Percentiles rank a stretch among this genome's conserved stretches.
phyloP scores from a whole-genome alignment of 2,797 vertebrate genomes.

The Nyctibius grandis region DNA sequence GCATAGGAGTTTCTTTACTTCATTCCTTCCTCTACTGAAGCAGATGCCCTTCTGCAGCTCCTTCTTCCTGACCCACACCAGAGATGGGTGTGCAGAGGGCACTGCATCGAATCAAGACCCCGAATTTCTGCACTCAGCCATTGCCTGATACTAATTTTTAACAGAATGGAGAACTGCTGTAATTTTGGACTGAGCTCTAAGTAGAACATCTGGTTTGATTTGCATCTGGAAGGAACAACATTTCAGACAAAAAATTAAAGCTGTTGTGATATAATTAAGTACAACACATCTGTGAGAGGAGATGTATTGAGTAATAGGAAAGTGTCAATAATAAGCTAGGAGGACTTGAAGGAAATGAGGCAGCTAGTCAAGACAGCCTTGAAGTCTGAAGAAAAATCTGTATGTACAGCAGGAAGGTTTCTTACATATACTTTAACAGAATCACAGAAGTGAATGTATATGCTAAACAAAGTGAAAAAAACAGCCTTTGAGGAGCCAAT shows the following conservation, averaged over 20 bases:
- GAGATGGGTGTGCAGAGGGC: not conserved
- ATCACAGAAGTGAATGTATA: not conserved
- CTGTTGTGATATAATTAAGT: constrained; percentile 1
- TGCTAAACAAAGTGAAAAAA: not conserved
- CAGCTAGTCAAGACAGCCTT: not conserved
- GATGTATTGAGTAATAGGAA: not conserved
- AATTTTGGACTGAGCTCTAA: not conserved
- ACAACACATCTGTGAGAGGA: not conserved
- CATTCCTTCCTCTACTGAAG: not conserved
- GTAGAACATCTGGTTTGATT: not conserved
- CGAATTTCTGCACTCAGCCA: not conserved
- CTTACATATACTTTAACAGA: not conserved
- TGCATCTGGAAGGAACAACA: not conserved
- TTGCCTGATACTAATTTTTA: not conserved
- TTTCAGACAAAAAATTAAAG: not conserved
- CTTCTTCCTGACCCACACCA: not conserved
- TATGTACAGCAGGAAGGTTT: not conserved
- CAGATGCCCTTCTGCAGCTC: not conserved
- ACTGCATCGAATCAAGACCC: not conserved
- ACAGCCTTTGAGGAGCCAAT: accelerated
- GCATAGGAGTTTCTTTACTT: not conserved
- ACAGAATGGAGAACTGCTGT: not conserved
- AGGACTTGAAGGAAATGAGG: not conserved
- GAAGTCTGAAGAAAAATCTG: not conserved
- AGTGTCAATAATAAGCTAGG: not conserved